These are phyloP conservation scores for Rhagonycha fulva DNA, from an alignment of 2,888 invertebrate species.

Conservation along the genomic window DNA sequence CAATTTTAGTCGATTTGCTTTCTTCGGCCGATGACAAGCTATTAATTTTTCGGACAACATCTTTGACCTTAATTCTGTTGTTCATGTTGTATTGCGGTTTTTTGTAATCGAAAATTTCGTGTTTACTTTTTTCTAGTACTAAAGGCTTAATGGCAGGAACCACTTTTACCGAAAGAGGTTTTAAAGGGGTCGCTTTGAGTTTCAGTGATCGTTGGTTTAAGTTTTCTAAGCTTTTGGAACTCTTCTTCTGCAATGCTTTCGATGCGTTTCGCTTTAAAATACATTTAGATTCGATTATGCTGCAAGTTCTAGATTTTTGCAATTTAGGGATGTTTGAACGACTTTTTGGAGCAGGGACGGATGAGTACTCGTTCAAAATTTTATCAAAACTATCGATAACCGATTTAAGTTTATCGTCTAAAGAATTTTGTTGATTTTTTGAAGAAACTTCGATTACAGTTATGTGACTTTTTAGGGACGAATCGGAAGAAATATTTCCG, in stretches of 20 bases:
- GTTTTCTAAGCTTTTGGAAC: constrained; percentile 21
- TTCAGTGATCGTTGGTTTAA: neutral
- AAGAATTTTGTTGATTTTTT: constrained; percentile 8
- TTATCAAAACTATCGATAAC: constrained; percentile 61
- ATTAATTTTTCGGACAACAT: constrained; percentile 45
- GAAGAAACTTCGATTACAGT: constrained; percentile 51
- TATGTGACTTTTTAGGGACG: constrained; percentile 59
- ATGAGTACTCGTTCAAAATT: constrained; percentile 56
- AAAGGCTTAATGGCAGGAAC: neutral
- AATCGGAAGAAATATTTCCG: neutral
- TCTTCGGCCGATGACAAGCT: constrained; percentile 27
- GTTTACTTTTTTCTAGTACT: neutral
- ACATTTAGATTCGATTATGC: constrained; percentile 71
- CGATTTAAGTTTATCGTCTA: constrained; percentile 55
- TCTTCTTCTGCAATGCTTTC: constrained; percentile 3
- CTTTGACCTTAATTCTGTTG: constrained; percentile 43
- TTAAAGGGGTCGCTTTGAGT: neutral
- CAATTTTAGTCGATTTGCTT: neutral
- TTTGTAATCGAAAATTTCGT: neutral
- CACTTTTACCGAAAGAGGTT: neutral
- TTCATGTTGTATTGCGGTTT: neutral
- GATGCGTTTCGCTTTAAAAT: constrained; percentile 62
- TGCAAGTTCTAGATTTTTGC: constrained; percentile 72
- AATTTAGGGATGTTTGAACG: constrained; percentile 58
- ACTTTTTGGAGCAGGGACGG: constrained; percentile 40